Base-by-base conservation (phyloP, 2,797 vertebrate species). In the Coluber constrictor region DNA sequence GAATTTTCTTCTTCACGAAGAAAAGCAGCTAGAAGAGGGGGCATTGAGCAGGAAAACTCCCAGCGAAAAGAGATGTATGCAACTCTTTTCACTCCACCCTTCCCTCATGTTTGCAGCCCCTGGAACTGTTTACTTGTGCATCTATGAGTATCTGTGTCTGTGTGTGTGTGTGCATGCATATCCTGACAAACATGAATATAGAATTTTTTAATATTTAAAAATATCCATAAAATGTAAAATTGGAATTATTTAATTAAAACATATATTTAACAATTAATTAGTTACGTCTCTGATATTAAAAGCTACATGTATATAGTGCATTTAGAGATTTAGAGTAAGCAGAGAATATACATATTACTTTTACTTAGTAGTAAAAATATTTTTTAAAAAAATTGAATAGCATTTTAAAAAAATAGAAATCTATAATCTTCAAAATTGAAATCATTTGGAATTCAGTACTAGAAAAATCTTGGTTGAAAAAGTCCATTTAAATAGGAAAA, bases 251-350 rank as follows among this genome's bases (percentile, higher is more conserved):
- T 95, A 51, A 66, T 94, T 51, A 37, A 0, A 37, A 89, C 1
- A 29, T 29, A 29, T 79, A 87, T 86, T 1, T 32, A 94, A 86
- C 87, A 43, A 51, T 86, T 93, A 94, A 93, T 16, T 3, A 91
- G 60, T 90, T 74, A 70, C 47, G 90, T 8, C 16, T 29, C 55
- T 93, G 37, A 59, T 88, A 43, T 61, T 47, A 70, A 61, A 87
- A 90, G 37, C 54, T 89, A 87, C 25, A 87, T 51, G 32, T 47
- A 27, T n/a, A 59, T 60, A 74, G 47, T 32, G 25, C 20, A 20
- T 63, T 87, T 60, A 54, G 25, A 86, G n/a, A 15, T 92, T 16
- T 70, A 54, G 54, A 92, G 57, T 27, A 74, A n/a, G 54, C 61
- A 43, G 60, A 29, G 16, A 47, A 90, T 51, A 29, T 86, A 60